These are phyloP conservation scores for Bufotes viridis DNA, from an alignment of 2,797 vertebrate genomes.

Conservation along the genomic window DNA sequence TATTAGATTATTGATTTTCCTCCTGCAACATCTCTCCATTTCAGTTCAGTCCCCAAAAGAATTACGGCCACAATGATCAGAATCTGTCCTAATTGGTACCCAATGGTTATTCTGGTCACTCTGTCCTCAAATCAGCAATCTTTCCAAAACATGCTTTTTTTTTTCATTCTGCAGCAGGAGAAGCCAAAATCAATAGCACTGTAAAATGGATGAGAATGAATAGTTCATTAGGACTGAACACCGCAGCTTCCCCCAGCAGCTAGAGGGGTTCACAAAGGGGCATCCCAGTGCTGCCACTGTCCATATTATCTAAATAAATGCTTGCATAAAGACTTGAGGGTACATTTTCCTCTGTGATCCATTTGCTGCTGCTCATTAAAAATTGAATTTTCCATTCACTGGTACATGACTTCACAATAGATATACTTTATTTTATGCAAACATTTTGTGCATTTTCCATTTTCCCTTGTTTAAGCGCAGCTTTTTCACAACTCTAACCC, in stretches of 20 bases:
- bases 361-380: constrained; percentile 52
- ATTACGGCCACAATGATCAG: constrained; percentile 24
- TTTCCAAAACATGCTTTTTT: constrained; percentile 41
- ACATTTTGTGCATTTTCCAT: constrained; percentile 43
- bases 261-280: constrained; percentile 53
- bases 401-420: constrained; percentile 30
- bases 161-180: constrained; percentile 22
- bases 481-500: constrained; percentile 43
- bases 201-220: constrained; percentile 61
- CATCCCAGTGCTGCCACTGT: constrained; percentile 48
- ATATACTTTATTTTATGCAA: constrained; percentile 44
- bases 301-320: constrained; percentile 56
- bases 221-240: constrained; percentile 60
- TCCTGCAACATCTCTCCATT: neutral
- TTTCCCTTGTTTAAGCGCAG: constrained; percentile 17
- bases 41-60: constrained; percentile 33
- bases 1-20: constrained; percentile 45
- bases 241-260: constrained; percentile 48
- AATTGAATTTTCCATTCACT: constrained; percentile 29
- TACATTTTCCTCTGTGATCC: constrained; percentile 44
- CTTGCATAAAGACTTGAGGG: constrained; percentile 45
- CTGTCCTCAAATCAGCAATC: constrained; percentile 40
- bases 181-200: constrained; percentile 58
- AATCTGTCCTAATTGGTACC: constrained; percentile 50
- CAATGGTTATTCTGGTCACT: constrained; percentile 46